Conservation (phyloP, 1,140 invertebrate species). For the Pantala flavescens region DNA sequence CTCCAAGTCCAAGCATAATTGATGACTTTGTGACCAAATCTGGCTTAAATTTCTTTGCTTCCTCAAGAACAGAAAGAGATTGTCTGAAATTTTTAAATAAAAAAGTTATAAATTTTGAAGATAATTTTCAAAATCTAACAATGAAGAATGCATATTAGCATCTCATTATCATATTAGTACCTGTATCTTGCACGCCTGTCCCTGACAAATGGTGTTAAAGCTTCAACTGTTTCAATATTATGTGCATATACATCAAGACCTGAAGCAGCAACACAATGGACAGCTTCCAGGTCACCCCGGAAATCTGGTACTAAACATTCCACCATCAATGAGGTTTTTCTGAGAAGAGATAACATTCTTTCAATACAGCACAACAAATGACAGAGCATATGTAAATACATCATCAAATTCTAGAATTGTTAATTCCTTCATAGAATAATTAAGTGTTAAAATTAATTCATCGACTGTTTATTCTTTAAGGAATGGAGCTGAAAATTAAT, state of each 20-base stretch:
- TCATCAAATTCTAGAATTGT: constrained; percentile 14
- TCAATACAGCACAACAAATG: constrained; percentile 21
- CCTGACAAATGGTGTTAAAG: constrained; percentile 78
- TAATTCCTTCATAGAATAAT: constrained; percentile 15
- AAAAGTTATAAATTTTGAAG: not conserved
- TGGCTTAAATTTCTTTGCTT: constrained; percentile 68
- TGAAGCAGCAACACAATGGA: constrained; percentile 66
- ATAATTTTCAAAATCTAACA: no score
- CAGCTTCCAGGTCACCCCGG: constrained; percentile 63
- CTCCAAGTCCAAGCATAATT: constrained; percentile 95
- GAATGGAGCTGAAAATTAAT: no score
- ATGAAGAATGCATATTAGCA: no score
- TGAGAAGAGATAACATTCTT: constrained; percentile 32
- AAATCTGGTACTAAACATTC: constrained; percentile 98
- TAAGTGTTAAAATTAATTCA: not conserved
- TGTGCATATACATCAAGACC: constrained; percentile 93
- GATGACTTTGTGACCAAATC: constrained; percentile 93
- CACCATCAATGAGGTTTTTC: constrained; percentile 77
- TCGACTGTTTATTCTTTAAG: no score
- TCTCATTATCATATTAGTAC: no score
- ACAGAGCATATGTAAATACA: constrained; percentile 16
- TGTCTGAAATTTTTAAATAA: constrained; percentile 46
- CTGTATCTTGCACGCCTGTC: constrained; percentile 73
- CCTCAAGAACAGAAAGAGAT: constrained; percentile 68
- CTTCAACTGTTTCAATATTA: constrained; percentile 92